Base-by-base conservation (phyloP, 2,888 invertebrate genomes). In the Synergus umbraculus region DNA sequence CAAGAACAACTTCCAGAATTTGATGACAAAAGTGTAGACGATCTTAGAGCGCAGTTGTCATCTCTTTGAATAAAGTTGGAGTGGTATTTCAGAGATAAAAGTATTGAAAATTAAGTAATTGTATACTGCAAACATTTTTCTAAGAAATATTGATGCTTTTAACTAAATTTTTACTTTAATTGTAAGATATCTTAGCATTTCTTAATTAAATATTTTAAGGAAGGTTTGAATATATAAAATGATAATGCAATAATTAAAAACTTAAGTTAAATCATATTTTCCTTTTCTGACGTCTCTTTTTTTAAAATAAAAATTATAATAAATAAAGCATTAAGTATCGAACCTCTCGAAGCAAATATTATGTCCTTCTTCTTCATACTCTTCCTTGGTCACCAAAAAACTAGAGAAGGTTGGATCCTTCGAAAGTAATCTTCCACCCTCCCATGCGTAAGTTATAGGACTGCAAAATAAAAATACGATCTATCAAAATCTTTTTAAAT, bases 41-140 rank as follows among this genome's bases (percentile, higher is more conserved):
- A 98, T 78, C 94, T 99, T 82, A 98, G 98, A 97, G 96, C 96
- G 82, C 96, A 97, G 92, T 96, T 98, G 97, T 97, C 98, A 93
- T 94, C 95, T 29, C 95, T 98, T 91, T 98, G n/a, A n/a, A 9
- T 12, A n/a, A n/a, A 54, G 29, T 29, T 29, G 29, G 29, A 29
- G 3, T 29, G 29, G 29, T 29, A 29, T 29, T 29, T 29, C 29
- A 29, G 3, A 29, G 3, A 29, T 3, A 29, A 29, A 0, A 29
- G 29, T 29, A 29, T 29, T 29, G 29, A 29, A 29, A 29, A 29
- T 29, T 29, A 29, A 29, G 29, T 3, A 29, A 29, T 29, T 29
- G 29, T 29, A 37, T 73, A 43, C 9, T 18, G n/a, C 15, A 3
- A 79, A 67, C 5, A 67, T 66, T 41, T 63, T 4, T 49, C 29